Evolutionary conservation across 2,888 invertebrate genomes (phyloP).

Genomic region (Busseola fusca): DNA sequence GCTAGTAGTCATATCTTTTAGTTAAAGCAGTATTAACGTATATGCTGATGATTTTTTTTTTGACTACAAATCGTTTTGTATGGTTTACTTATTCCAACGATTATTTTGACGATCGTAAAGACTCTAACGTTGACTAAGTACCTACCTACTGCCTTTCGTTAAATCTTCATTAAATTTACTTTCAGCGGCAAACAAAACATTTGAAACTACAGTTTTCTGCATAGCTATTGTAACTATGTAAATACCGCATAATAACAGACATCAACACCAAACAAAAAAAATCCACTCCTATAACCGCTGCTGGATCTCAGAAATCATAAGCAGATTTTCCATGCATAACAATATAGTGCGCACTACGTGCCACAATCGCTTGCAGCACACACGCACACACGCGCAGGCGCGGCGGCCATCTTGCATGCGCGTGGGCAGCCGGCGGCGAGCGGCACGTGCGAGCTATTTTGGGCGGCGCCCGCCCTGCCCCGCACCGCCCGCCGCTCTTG

Average conservation of each 20-base stretch:
- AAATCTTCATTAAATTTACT: background rate
- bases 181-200: background rate
- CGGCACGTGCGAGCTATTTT: constrained; percentile 89
- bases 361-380: constrained; percentile 71
- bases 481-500: constrained; percentile 57
- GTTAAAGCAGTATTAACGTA: background rate
- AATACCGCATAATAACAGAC: constrained; percentile 5
- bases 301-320: constrained; percentile 55
- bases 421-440: constrained; percentile 84
- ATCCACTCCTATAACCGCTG: constrained; percentile 33
- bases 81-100: background rate
- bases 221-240: background rate
- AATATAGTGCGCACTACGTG: constrained; percentile 63
- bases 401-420: constrained; percentile 87
- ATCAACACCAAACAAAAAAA: constrained; percentile 30
- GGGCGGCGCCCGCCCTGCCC: constrained; percentile 83
- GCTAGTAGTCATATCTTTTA: background rate
- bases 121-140: background rate
- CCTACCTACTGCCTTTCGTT: background rate
- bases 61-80: background rate
- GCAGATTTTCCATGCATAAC: constrained; percentile 64
- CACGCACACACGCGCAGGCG: constrained; percentile 72
- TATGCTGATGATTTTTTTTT: background rate
- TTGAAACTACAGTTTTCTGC: background rate
- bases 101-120: background rate